Base-by-base conservation (phyloP, 1,140 invertebrate genomes). In the Aphelinus certus region DNA sequence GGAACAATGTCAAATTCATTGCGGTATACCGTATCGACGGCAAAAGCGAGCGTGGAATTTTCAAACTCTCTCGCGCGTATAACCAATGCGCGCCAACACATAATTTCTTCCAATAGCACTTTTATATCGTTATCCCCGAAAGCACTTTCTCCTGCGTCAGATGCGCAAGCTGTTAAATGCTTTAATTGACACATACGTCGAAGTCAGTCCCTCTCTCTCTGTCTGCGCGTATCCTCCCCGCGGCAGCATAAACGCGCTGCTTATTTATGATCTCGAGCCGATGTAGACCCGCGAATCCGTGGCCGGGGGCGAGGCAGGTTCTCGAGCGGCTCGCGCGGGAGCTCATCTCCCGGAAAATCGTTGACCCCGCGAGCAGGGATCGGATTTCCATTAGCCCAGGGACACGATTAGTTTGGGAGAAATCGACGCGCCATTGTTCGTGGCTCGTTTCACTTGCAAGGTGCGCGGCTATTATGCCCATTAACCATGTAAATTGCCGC, bases 401-500 rank as follows among this genome's bases (percentile, higher is more conserved):
- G 26, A 26, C 26, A 26, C 26, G 26, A 68, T 67, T 66, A 66
- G 66, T 73, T 62, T 55, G 49, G 55, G 72, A 67, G 65, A 73
- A 73, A 73, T 62, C 64, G 26, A 26, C 26, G 26, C 26, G 26
- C 26, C 26, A 26, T 26, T 26, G 26, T 26, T 26, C 26, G 26
- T 26, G 26, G 26, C 26, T 26, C 26, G 53, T 61, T 67, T 74
- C 65, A 68, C 48, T 62, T 7, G 72, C 10, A 5, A 60, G 58
- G 57, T 10, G 72, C 10, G 43, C 45, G n/a, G n/a, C 57, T 46
- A 9, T 42, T 43, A 61, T 47, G 66, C 66, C 60, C 42, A 58
- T 75, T 69, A 75, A 56, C n/a, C 65, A 69, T 75, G 73, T 53
- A 69, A 69, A 68, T 69, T 57, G 66, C 73, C 42, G 1, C 51